phyloP scores from a whole-genome alignment of 2,113 vertebrate genomes.

The Pimephales promelas region DNA sequence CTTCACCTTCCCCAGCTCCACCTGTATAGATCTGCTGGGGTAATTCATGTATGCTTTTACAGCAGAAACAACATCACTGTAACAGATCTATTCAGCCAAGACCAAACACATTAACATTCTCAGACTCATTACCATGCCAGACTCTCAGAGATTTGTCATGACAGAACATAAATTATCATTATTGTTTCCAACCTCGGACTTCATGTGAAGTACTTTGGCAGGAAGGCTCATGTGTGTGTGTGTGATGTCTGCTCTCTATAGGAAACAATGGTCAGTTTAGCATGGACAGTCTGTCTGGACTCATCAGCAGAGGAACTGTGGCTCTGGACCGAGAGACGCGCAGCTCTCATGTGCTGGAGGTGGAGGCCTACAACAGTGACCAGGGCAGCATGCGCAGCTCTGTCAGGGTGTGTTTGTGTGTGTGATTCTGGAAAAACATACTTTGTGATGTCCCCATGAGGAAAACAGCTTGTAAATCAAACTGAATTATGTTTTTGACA shows the following conservation, averaged over 20 bases:
- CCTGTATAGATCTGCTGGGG: too few species aligned
- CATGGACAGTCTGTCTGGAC: conserved; percentile 82
- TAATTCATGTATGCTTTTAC: too few species aligned
- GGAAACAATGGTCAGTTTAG: conserved; percentile 88
- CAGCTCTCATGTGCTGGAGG: conserved; percentile 90
- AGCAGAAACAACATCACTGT: too few species aligned
- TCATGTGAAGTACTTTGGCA: neutral
- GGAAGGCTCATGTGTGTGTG: conserved; percentile 17
- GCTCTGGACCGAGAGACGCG: conserved; percentile 89
- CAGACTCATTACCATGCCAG: too few species aligned
- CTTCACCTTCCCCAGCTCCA: too few species aligned
- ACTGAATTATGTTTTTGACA: too few species aligned
- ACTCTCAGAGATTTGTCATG: too few species aligned
- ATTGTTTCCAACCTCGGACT: neutral
- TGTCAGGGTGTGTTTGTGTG: conserved; percentile 79
- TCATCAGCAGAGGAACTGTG: conserved; percentile 83
- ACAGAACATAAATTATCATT: neutral
- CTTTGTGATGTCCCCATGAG: too few species aligned
- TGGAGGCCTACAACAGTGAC: conserved; percentile 95
- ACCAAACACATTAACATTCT: too few species aligned
- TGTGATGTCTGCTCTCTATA: conserved; percentile 57
- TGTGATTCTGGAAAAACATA: neutral
- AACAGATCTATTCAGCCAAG: too few species aligned
- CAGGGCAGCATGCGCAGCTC: conserved; percentile 93
- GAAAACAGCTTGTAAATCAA: too few species aligned